Base-by-base conservation (phyloP, 2,888 invertebrate species). In the Caenorhabditis becei region DNA sequence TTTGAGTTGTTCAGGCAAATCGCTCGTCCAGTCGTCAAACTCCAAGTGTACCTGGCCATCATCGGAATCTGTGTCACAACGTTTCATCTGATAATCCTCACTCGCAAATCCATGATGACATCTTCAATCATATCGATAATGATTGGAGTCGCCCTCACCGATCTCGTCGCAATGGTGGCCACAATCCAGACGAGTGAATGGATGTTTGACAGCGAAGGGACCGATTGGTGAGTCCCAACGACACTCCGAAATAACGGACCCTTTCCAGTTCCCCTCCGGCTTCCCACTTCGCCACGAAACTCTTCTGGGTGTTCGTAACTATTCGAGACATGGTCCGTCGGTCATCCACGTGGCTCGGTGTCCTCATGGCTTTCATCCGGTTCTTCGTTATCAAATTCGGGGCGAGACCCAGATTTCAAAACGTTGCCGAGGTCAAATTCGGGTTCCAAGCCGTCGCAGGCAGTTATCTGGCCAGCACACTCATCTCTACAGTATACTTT, bases 81-180 rank as follows among this genome's bases (percentile, higher is more conserved):
- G 2, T 11, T 59, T 32, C 74, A 74, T 49, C 11, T 74, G 0
- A 7, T 65, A 7, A 23, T 74, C 16, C 41, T 74, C 0, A 66
- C 65, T 16, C 49, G 66, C 20, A 74, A 66, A 20, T 37, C 51
- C 1, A 66, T 74, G 74, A 58, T 47, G 56, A 74, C 58, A 2
- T 74, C 74, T 8, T 74, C 74, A 7, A 41, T 59, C 2, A 59
- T 51, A 18, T 16, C 59, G 3, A 59, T 74, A 18, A 66, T 74
- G 74, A 49, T 74, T 37, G 74, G 74, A 23, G 53, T 74, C 2
- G 65, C 74, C 2, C 16, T 74, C 4, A 58, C 65, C 41, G 74
- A 74, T 24, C 23, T 66, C 1, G 26, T 28, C 2, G 37, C 37
- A 8, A 74, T 74, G 74, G 1, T 24, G 11, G 54, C 35, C 18